Conservation (phyloP, 2,888 invertebrate species). For the Orchesellides sinensis region DNA sequence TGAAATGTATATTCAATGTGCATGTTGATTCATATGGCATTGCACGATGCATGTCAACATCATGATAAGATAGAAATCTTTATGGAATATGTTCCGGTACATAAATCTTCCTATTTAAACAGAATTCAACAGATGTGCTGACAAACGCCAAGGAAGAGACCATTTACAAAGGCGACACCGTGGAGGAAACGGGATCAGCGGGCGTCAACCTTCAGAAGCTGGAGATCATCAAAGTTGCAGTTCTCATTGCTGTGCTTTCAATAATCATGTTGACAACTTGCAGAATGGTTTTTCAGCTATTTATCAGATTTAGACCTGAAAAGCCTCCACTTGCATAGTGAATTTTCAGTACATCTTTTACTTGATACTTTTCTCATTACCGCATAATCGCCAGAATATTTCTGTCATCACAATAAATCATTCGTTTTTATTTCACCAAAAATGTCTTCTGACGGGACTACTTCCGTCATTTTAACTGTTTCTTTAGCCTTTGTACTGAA, state of each 20-base stretch:
- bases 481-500: too few relatives aligned
- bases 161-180: neutral
- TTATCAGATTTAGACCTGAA: conserved; percentile 75
- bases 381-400: too few relatives aligned
- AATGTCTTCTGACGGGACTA: too few relatives aligned
- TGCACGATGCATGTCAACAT: too few relatives aligned
- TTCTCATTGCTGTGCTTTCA: conserved; percentile 76
- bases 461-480: too few relatives aligned
- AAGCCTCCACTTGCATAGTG: conserved; percentile 61
- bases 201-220: conserved; percentile 74
- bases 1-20: too few relatives aligned
- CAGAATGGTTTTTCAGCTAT: conserved; percentile 76
- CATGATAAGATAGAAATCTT: too few relatives aligned
- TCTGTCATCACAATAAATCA: too few relatives aligned
- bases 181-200: neutral
- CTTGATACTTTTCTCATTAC: too few relatives aligned
- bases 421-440: too few relatives aligned
- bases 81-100: neutral
- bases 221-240: conserved; percentile 76
- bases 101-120: neutral
- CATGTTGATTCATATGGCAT: too few relatives aligned
- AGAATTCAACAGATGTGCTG: conserved; percentile 19
- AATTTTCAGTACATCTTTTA: too few relatives aligned
- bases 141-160: neutral
- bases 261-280: conserved; percentile 76